Base-by-base conservation (phyloP, 2,888 invertebrate genomes). In the Seira ritae region DNA sequence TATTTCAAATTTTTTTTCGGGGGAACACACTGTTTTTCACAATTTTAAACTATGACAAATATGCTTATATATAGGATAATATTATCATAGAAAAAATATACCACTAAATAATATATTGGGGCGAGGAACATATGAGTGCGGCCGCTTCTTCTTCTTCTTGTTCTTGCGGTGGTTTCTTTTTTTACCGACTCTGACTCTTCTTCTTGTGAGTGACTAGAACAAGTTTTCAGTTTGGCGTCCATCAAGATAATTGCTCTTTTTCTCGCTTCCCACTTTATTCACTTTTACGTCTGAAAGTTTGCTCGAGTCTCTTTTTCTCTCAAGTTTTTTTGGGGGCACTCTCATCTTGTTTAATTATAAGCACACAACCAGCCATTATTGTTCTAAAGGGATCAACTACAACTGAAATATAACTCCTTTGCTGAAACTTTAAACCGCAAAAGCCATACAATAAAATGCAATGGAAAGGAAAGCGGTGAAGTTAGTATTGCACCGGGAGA, bases 231-330 rank as follows among this genome's bases (percentile, higher is more conserved):
- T 81, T 81, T 72, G 77, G 82, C 82, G 82, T 82, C 82, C 82
- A 82, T 82, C 82, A 82, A 77, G 82, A 82, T 82, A 82, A 82
- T 82, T 82, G 82, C 77, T 73, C 82, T 82, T 72, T 82, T 82
- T 81, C 75, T 81, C 70, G 70, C 76, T 82, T 76, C 81, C 80
- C 81, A 82, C 76, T 82, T 82, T 82, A 77, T 72, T 82, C 77
- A 73, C 77, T 76, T 77, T 82, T 71, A 71, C 71, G 20, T 6
- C 60, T 8, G 4, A 60, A 60, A 60, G 60, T 60, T 60, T n/a
- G 8, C 42, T 42, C 42, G 6, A n/a, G 42, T 17, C 60, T n/a
- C 60, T 60, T 10, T n/a, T 42, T n/a, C 42, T 60, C 60, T 60
- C 15, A 60, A 76, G 76, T 81, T 81, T 73, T 37, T 55, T 46